phyloP scores from a whole-genome alignment of 2,888 invertebrate genomes.

The Ennomos fuscantarius region DNA sequence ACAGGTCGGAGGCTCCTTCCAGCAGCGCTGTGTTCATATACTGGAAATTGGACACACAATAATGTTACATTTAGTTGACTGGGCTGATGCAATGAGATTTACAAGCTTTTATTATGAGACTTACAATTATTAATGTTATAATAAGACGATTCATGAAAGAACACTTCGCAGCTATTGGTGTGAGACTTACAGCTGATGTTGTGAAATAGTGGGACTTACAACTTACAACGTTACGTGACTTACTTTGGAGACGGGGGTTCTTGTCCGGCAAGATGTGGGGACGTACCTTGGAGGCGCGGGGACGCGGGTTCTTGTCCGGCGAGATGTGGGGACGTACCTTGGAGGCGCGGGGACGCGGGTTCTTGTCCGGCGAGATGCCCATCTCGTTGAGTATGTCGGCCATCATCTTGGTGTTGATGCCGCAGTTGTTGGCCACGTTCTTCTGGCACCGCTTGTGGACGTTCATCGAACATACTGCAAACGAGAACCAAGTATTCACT shows the following conservation, averaged over 20 bases:
- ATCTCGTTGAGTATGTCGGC: slow-evolving; percentile 96
- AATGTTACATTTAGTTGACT: too few relatives aligned
- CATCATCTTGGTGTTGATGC: slow-evolving; percentile 98
- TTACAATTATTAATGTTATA: too few relatives aligned
- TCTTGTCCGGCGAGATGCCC: slow-evolving; percentile 96
- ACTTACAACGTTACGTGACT: too few relatives aligned
- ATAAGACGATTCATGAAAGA: too few relatives aligned
- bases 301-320: too few relatives aligned
- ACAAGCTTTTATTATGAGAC: too few relatives aligned
- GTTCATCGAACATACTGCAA: slow-evolving; percentile 96
- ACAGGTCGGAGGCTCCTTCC: slow-evolving; percentile 76
- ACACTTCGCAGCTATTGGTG: too few relatives aligned
- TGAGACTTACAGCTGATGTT: neutral
- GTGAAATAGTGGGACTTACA: neutral
- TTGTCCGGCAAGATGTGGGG: too few relatives aligned
- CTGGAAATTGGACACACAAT: slow-evolving; percentile 39
- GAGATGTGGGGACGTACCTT: slow-evolving; percentile 69
- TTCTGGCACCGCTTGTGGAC: slow-evolving; percentile 99
- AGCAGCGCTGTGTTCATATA: slow-evolving; percentile 62
- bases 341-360: slow-evolving; percentile 86
- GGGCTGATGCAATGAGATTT: too few relatives aligned
- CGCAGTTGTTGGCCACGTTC: slow-evolving; percentile 99
- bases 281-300: slow-evolving; percentile 86
- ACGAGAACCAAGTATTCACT: neutral
- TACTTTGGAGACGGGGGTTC: too few relatives aligned